phyloP scores from a whole-genome alignment of 2,797 vertebrate species.

The Heteromormyrus szaboi region DNA sequence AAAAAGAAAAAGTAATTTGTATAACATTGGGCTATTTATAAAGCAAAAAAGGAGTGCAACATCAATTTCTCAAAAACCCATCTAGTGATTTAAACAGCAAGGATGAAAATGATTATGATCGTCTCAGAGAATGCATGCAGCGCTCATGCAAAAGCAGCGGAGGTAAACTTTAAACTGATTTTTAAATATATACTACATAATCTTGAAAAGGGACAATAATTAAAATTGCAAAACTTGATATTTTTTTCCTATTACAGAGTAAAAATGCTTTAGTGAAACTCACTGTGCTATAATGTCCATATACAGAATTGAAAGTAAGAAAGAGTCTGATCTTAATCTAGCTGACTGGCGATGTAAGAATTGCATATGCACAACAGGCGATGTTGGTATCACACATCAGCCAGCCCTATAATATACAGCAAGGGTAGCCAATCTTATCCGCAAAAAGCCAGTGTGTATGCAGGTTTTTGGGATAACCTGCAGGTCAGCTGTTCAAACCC shows the following conservation, averaged over 20 bases:
- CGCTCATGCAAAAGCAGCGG: neutral
- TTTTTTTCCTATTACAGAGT: neutral
- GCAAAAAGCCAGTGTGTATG: no score
- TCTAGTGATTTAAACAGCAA: neutral
- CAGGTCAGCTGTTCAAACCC: no score
- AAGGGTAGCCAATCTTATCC: no score
- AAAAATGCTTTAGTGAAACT: neutral
- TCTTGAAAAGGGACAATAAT: neutral
- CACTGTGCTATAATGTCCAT: neutral
- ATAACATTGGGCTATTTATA: neutral
- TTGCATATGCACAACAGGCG: neutral
- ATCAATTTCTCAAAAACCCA: neutral
- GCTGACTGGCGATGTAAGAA: neutral
- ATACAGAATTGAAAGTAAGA: neutral
- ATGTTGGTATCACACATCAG: neutral
- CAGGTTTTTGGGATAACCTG: no score
- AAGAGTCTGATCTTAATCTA: neutral
- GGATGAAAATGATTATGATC: no score
- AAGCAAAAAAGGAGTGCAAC: neutral
- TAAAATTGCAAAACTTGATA: neutral
- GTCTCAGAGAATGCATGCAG: no score
- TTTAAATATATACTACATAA: neutral
- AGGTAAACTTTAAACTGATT: neutral
- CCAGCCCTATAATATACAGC: neutral
- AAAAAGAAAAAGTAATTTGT: neutral